Percentiles rank a stretch among this genome's conserved stretches.
These are phyloP conservation scores for Drosophila sucinea DNA, from an alignment of 1,140 invertebrate species.

Conservation along the genomic window DNA sequence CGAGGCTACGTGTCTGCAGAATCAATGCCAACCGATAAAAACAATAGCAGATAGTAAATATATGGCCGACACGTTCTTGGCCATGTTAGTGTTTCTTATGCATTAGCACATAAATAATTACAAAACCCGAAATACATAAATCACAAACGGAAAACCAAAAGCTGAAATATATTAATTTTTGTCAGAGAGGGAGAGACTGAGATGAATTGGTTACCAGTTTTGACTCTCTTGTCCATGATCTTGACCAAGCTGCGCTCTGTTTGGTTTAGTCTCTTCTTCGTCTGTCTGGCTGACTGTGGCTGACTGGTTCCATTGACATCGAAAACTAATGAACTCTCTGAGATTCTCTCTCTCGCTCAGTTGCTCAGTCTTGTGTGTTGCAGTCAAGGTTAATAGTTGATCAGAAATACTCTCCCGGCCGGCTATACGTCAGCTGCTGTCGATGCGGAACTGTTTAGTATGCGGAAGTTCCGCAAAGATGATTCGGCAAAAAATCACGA, in stretches of 20 bases:
- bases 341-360: slow-evolving; percentile 24
- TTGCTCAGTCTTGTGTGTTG: slow-evolving; percentile 9
- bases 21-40: too few relatives aligned
- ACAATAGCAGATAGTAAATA: not conserved
- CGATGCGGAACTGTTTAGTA: slow-evolving; percentile 69
- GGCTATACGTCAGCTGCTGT: slow-evolving; percentile 53
- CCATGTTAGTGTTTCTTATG: not conserved
- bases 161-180: not conserved
- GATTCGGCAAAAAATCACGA: slow-evolving; percentile 44
- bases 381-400: slow-evolving; percentile 75
- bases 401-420: slow-evolving; percentile 44
- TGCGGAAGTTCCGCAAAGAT: slow-evolving; percentile 63
- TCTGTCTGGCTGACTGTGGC: not conserved
- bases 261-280: slow-evolving; percentile 1
- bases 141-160: not conserved
- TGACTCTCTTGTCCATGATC: slow-evolving; percentile 78
- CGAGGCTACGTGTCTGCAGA: too few relatives aligned
- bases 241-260: slow-evolving; percentile 52
- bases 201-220: not conserved
- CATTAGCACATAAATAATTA: not conserved
- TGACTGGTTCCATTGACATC: slow-evolving; percentile 71
- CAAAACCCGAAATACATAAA: not conserved
- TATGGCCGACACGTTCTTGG: slow-evolving; percentile 40
- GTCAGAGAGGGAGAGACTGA: slow-evolving; percentile 4
- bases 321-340: slow-evolving; percentile 39